Conservation (phyloP, 2,113 vertebrate species). For the Salminus brasiliensis region DNA sequence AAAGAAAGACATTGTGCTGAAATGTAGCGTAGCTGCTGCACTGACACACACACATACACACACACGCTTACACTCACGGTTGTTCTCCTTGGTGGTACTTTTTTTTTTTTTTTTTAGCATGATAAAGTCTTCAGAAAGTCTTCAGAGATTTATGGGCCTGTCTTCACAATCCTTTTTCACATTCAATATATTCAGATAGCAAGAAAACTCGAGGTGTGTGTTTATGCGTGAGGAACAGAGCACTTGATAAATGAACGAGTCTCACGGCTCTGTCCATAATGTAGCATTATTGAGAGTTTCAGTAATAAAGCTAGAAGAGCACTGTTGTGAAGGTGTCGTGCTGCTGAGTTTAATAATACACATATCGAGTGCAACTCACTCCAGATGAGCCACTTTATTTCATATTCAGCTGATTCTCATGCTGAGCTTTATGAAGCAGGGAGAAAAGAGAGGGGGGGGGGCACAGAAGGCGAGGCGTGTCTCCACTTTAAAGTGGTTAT, state of each 20-base stretch:
- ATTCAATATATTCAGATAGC: conserved; percentile 8
- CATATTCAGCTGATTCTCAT: conserved; percentile 19
- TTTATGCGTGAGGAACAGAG: conserved; percentile 4
- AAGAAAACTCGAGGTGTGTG: background rate
- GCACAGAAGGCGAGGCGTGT: background rate
- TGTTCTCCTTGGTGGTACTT: background rate
- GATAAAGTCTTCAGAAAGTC: background rate
- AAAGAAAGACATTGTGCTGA: background rate
- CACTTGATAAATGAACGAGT: conserved; percentile 31
- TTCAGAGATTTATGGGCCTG: conserved; percentile 36
- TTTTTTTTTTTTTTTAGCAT: background rate
- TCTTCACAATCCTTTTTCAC: conserved; percentile 11
- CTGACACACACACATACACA: conserved; percentile 2
- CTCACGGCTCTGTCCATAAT: conserved; percentile 21
- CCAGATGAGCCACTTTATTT: conserved; percentile 18
- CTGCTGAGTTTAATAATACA: conserved; percentile 28
- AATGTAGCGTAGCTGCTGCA: background rate
- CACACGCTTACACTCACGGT: background rate
- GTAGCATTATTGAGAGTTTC: conserved; percentile 27
- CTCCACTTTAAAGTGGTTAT: conserved; percentile 14
- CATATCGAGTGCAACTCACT: conserved; percentile 14
- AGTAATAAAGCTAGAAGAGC: conserved; percentile 20
- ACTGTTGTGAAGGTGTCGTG: background rate
- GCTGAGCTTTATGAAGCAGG: conserved; percentile 1
- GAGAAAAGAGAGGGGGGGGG: background rate